A percentile compares a stretch with the other conserved stretches of the same genome.
Conservation (phyloP, 2,113 vertebrate genomes). For the Callipepla californica region DNA sequence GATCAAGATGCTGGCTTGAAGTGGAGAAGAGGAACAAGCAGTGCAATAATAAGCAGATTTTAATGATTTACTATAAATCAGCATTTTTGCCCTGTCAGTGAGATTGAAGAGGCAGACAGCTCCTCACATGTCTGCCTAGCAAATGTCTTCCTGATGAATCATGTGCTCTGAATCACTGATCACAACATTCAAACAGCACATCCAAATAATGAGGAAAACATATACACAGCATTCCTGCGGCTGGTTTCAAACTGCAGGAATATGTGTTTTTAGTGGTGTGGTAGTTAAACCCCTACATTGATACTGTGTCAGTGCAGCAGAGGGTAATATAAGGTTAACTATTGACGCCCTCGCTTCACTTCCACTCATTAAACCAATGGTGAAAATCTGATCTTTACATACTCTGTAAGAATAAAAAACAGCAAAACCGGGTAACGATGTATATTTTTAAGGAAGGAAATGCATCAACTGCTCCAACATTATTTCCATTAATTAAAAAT, state of each 20-base stretch:
- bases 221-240: conserved; percentile 76
- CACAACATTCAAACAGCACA: conserved; percentile 86
- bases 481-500: not conserved
- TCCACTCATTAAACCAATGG: conserved; percentile 48
- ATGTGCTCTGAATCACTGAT: conserved; percentile 90
- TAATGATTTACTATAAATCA: conserved; percentile 96
- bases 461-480: not conserved
- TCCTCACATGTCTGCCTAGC: conserved; percentile 87
- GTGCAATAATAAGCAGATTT: conserved; percentile 92
- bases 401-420: not conserved
- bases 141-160: conserved; percentile 93
- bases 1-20: conserved; percentile 83
- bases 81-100: conserved; percentile 93
- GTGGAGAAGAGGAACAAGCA: conserved; percentile 83
- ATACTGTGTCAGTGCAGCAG: conserved; percentile 62
- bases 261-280: conserved; percentile 73
- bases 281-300: conserved; percentile 65
- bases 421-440: not conserved
- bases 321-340: conserved; percentile 74
- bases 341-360: conserved; percentile 68
- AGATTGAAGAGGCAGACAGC: conserved; percentile 92
- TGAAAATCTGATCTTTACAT: conserved; percentile 69
- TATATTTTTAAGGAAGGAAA: not conserved
- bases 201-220: conserved; percentile 86
- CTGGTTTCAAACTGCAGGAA: conserved; percentile 75